phyloP scores from a whole-genome alignment of 2,113 vertebrate species.

The Cariama cristata region DNA sequence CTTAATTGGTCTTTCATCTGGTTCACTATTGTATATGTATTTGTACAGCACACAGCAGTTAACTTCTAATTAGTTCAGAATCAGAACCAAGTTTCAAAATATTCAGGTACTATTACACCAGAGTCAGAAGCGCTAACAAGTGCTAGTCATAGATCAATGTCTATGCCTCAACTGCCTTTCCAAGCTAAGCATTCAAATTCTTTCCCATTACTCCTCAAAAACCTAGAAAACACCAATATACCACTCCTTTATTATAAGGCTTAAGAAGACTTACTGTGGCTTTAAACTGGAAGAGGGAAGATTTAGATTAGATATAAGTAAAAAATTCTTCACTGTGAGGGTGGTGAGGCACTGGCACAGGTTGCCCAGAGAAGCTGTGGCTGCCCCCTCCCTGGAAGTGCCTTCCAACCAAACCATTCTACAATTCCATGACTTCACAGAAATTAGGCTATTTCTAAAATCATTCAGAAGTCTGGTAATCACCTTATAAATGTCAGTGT shows the following conservation, averaged over 20 bases:
- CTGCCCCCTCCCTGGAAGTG: no score
- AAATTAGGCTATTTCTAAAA: not conserved
- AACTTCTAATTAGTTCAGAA: not conserved
- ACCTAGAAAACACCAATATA: not conserved
- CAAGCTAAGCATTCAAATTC: not conserved
- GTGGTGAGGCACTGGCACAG: no score
- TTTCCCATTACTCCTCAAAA: not conserved
- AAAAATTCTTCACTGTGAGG: no score
- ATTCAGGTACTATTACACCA: not conserved
- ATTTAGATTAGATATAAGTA: no score
- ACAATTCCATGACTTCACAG: not conserved
- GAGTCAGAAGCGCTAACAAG: not conserved
- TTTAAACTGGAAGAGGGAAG: no score
- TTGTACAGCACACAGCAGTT: not conserved
- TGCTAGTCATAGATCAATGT: not conserved
- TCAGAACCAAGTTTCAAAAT: not conserved
- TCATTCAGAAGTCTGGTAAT: not conserved
- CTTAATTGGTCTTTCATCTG: not conserved
- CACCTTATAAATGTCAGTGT: not conserved
- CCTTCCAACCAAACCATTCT: no score
- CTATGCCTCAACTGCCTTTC: not conserved
- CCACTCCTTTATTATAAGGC: not conserved
- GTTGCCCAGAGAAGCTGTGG: no score
- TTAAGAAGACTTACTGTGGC: not conserved
- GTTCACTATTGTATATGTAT: not conserved